phyloP scores from a whole-genome alignment of 2,888 invertebrate genomes.

The Pomacea canaliculata region DNA sequence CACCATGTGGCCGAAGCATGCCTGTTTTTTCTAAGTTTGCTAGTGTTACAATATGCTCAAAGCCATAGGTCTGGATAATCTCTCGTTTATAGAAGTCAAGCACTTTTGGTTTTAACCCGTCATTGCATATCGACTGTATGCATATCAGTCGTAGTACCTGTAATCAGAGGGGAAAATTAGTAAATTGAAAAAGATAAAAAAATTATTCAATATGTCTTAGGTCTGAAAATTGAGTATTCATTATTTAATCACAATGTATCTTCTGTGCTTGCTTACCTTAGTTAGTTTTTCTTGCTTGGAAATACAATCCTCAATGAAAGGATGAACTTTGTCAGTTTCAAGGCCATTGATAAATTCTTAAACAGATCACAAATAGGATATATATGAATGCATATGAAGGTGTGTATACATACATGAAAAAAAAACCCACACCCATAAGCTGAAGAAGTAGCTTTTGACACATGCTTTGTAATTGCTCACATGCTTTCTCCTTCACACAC shows the following conservation, averaged over 20 bases:
- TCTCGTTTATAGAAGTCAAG: constrained; percentile 82
- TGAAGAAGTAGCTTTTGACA: no score
- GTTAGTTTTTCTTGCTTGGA: constrained; percentile 78
- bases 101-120: constrained; percentile 92
- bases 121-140: constrained; percentile 91
- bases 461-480: no score
- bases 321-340: constrained; percentile 89
- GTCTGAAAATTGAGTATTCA: no score
- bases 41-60: constrained; percentile 84
- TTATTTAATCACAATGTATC: no score
- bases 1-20: constrained; percentile 79
- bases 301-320: constrained; percentile 93
- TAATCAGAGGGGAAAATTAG: background rate
- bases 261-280: constrained; percentile 6
- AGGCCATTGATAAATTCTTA: constrained; percentile 84
- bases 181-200: no score
- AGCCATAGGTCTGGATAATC: constrained; percentile 86
- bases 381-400: no score
- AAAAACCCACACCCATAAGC: no score
- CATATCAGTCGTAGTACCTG: constrained; percentile 87
- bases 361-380: background rate
- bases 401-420: no score
- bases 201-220: no score
- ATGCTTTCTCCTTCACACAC: no score
- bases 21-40: constrained; percentile 90